Base-by-base conservation (phyloP, 2,113 vertebrate species). In the Pyrgilauda ruficollis region DNA sequence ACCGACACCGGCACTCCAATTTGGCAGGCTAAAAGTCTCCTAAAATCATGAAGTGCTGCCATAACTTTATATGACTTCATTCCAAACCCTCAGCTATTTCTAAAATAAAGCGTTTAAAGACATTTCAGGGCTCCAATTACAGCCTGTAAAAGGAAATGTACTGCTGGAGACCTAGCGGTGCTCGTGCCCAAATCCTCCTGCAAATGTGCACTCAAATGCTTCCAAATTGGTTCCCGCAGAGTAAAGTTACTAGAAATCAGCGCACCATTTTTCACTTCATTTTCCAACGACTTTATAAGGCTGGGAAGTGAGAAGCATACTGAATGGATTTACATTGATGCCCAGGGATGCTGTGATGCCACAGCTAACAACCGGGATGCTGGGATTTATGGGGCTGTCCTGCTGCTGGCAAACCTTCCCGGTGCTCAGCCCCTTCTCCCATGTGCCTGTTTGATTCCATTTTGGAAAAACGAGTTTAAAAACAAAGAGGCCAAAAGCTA, bases 61-160 rank as follows among this genome's bases (percentile, higher is more conserved):
- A 82, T 97, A 97, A 97, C 88, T 97, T 97, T 95, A 97, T 96
- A 96, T 68, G 84, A 52, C 66, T 96, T 87, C 78, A 8, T 88
- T 95, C 64, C 49, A 81, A 92, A 96, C 80, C 49, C 56, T 69
- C 89, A 67, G 70, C 87, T 83, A 70, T 96, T 96, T 83, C 88
- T 97, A 94, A 96, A 93, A 93, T 80, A 82, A 94, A 78, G 75
- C 30, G 6, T 91, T 96, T 89, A 94, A 97, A 78, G 75, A 96
- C 89, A 96, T 96, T 85, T 80, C 92, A 95, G 79, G 52, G 41
- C 72, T 88, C 26, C 67, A 94, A 94, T 94, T 68, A 94, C 44
- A 80, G 63, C 58, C 90, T 91, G 92, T 96, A 96, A 96, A 96
- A 85, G 52, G 66, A 95, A 96, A 96, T 27, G 88, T 90, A 81